phyloP scores from a whole-genome alignment of 2,113 vertebrate genomes.

The Thalassoma bifasciatum region DNA sequence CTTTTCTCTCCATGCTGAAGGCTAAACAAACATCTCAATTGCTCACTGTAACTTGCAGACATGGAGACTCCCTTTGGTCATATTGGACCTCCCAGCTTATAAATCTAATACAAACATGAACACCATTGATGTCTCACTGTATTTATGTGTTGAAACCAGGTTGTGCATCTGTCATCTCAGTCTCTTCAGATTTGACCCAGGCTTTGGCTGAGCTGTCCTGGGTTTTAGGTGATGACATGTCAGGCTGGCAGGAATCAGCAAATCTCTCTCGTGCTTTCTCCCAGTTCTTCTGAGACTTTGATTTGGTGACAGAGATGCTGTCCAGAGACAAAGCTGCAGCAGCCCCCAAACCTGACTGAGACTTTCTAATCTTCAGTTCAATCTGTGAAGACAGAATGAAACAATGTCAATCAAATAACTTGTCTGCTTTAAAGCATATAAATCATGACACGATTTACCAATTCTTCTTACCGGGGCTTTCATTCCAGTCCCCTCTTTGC shows the following conservation, averaged over 20 bases:
- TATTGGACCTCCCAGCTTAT: neutral
- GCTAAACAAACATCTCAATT: neutral
- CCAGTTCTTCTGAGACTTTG: constrained; percentile 93
- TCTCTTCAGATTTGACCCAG: constrained; percentile 71
- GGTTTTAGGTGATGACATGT: constrained; percentile 29
- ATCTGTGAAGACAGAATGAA: constrained; percentile 81
- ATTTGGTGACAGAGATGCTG: constrained; percentile 79
- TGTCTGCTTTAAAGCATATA: neutral
- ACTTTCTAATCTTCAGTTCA: constrained; percentile 88
- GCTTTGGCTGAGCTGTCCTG: constrained; percentile 57
- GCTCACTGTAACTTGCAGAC: neutral
- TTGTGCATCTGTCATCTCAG: constrained; percentile 6
- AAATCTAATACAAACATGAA: neutral
- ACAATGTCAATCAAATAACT: neutral
- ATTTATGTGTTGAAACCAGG: constrained; percentile 3
- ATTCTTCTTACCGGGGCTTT: constrained; percentile 88
- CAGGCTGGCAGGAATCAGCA: constrained; percentile 86
- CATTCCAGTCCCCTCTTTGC: constrained; percentile 92
- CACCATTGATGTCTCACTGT: constrained; percentile 4
- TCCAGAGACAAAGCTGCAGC: constrained; percentile 85
- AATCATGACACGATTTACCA: neutral
- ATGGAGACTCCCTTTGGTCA: neutral
- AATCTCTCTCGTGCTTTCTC: constrained; percentile 95
- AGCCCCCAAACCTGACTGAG: constrained; percentile 90
- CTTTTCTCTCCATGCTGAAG: neutral